Conservation (phyloP, 2,797 vertebrate genomes). For the Hippocampus kuda region DNA sequence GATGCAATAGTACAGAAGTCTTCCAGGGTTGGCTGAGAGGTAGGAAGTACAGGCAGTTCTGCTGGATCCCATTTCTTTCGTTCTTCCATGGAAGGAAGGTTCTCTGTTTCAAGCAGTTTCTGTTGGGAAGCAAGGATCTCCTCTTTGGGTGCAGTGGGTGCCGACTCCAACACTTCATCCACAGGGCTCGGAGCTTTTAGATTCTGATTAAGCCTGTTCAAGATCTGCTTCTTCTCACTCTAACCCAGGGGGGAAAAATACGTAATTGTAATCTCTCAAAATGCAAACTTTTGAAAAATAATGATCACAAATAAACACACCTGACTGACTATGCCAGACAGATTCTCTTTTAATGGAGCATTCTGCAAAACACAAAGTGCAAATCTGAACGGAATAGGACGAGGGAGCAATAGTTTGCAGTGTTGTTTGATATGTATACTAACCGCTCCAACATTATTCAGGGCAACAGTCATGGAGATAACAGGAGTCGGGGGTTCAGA, state of each 20-base stretch:
- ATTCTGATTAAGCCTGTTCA: slow-evolving; percentile 85
- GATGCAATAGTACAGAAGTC: slow-evolving; percentile 54
- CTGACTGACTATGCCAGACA: slow-evolving; percentile 53
- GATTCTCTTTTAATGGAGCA: slow-evolving; percentile 59
- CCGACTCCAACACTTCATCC: slow-evolving; percentile 42
- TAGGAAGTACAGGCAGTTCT: slow-evolving; percentile 69
- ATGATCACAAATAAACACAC: slow-evolving; percentile 36
- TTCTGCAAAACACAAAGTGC: slow-evolving; percentile 43
- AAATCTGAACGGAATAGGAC: not conserved
- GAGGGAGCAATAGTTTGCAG: not conserved
- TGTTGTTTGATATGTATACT: slow-evolving; percentile 45
- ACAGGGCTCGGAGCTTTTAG: slow-evolving; percentile 70
- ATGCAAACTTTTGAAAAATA: not conserved
- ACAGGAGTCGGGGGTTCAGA: slow-evolving; percentile 57
- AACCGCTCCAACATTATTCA: slow-evolving; percentile 90
- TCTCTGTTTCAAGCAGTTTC: slow-evolving; percentile 28
- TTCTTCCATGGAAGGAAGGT: slow-evolving; percentile 57
- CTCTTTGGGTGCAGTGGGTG: slow-evolving; percentile 17
- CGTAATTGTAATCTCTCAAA: not conserved
- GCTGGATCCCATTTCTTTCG: slow-evolving; percentile 80
- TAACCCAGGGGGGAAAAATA: slow-evolving; percentile 44
- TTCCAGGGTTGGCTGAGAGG: slow-evolving; percentile 68
- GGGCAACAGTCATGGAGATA: slow-evolving; percentile 89
- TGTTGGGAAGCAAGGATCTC: slow-evolving; percentile 13
- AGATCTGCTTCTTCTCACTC: slow-evolving; percentile 85